These are phyloP conservation scores for Danio rerio DNA, from an alignment of 2,113 vertebrate genomes.

Conservation along the genomic window DNA sequence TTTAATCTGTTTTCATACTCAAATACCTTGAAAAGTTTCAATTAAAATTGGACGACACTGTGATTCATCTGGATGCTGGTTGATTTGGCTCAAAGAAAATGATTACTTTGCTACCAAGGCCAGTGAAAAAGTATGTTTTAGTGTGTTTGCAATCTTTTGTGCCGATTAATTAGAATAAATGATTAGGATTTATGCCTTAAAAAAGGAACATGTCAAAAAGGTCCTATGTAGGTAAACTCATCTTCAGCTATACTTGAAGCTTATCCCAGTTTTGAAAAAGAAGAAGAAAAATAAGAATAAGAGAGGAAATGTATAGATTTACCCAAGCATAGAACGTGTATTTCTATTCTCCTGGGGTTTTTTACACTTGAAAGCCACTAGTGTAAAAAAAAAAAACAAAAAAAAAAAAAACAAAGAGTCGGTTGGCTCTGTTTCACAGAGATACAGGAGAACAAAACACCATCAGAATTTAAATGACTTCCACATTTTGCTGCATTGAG, in stretches of 20 bases:
- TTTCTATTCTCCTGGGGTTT: conserved; percentile 9
- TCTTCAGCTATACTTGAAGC: background rate
- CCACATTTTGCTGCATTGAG: conserved; percentile 30
- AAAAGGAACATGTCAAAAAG: background rate
- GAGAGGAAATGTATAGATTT: background rate
- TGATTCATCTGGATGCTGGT: background rate
- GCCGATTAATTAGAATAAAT: background rate
- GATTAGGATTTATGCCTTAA: background rate
- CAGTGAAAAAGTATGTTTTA: background rate
- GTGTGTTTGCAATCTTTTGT: background rate
- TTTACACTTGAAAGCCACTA: conserved; percentile 4
- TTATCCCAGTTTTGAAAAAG: too few species aligned
- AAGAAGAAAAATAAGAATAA: background rate
- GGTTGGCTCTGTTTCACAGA: background rate
- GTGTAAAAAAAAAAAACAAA: background rate
- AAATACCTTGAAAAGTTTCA: conserved; percentile 4
- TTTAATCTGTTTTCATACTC: background rate
- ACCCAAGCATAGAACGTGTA: background rate
- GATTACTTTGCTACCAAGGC: background rate
- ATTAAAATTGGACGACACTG: background rate
- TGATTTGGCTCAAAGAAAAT: background rate
- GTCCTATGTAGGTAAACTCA: background rate
- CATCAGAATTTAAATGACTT: conserved; percentile 29
- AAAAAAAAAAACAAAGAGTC: background rate
- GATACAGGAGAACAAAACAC: background rate